Conservation (phyloP, 2,888 invertebrate genomes). For the Strigamia transsilvanica region DNA sequence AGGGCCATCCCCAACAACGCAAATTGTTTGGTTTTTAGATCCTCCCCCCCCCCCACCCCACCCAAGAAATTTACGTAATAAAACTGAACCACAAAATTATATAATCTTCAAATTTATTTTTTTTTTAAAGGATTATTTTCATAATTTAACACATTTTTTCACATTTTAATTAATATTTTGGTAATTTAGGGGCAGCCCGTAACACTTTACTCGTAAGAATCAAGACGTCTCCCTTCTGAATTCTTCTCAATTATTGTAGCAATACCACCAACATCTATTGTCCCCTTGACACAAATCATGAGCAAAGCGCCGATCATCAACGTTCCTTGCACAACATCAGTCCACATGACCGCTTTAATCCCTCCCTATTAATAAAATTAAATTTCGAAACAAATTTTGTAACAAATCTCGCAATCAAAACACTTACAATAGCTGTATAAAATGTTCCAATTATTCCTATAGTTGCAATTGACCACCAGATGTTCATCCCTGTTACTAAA, state of each 20-base stretch:
- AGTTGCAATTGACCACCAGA: constrained; percentile 34
- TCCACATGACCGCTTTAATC: constrained; percentile 51
- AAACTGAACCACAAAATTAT: too few relatives aligned
- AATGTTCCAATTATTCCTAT: constrained; percentile 51
- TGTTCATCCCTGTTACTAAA: constrained; percentile 51
- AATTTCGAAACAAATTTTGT: background rate
- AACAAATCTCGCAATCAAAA: background rate
- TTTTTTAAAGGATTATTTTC: too few relatives aligned
- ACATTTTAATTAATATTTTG: too few relatives aligned
- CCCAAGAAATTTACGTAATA: too few relatives aligned
- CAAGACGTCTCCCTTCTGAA: background rate
- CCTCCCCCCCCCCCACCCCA: too few relatives aligned
- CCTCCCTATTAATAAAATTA: constrained; percentile 13
- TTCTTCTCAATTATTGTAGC: background rate
- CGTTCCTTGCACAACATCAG: constrained; percentile 50
- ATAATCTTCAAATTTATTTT: too few relatives aligned
- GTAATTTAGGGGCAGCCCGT: too few relatives aligned
- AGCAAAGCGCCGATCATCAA: constrained; percentile 17
- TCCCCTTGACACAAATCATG: constrained; percentile 46
- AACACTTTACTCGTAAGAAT: constrained; percentile 38
- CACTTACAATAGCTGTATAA: constrained; percentile 46
- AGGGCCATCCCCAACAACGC: too few relatives aligned
- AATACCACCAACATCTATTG: constrained; percentile 50
- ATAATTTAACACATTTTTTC: too few relatives aligned
- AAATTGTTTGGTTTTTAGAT: too few relatives aligned